phyloP scores from a whole-genome alignment of 2,113 vertebrate species.

The Neodon shergylaensis region DNA sequence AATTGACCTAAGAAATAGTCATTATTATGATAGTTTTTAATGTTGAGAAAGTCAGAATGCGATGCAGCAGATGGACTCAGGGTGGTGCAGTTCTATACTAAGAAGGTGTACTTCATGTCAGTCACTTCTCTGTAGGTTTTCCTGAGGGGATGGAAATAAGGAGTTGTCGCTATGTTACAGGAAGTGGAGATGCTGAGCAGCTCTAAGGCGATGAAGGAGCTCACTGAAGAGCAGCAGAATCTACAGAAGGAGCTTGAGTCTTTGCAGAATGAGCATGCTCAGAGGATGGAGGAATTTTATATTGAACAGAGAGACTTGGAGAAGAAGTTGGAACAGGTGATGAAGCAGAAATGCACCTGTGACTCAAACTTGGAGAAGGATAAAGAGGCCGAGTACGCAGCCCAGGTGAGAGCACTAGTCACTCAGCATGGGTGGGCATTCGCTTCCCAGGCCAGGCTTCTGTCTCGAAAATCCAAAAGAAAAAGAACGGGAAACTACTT shows the following conservation, averaged over 20 bases:
- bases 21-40: background rate
- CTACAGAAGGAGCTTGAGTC: constrained; percentile 96
- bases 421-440: background rate
- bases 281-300: constrained; percentile 94
- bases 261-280: constrained; percentile 94
- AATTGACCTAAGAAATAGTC: constrained; percentile 19
- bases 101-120: constrained; percentile 8
- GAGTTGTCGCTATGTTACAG: constrained; percentile 82
- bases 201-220: constrained; percentile 92
- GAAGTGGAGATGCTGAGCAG: constrained; percentile 91
- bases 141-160: constrained; percentile 40
- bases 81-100: background rate
- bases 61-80: background rate
- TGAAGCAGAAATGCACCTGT: constrained; percentile 95
- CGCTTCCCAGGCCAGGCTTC: background rate
- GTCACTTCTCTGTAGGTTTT: background rate
- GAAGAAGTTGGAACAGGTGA: constrained; percentile 95
- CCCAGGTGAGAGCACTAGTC: constrained; percentile 89
- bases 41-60: constrained; percentile 41
- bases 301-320: constrained; percentile 97
- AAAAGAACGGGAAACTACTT: background rate
- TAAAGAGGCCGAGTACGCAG: constrained; percentile 95
- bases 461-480: no score
- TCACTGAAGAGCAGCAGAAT: constrained; percentile 94
- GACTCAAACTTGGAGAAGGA: constrained; percentile 91